phyloP scores from a whole-genome alignment of 1,140 invertebrate genomes.

The Drosophila malerkotliana region DNA sequence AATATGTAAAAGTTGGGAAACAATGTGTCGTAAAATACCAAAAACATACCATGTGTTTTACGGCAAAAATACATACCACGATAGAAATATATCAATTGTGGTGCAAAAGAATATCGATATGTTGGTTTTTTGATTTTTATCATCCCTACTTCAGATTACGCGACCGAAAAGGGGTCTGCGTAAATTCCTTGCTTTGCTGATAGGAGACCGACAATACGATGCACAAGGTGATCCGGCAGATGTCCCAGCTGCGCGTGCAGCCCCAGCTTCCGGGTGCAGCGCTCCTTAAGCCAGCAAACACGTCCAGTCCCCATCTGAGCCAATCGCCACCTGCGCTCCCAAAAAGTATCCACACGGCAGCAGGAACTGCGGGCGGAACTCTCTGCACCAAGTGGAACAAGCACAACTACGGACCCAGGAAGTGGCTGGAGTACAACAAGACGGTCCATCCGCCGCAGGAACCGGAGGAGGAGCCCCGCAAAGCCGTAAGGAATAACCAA shows the following conservation, averaged over 20 bases:
- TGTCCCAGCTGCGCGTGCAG: constrained; percentile 55
- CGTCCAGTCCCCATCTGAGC: background rate
- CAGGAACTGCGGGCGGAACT: constrained; percentile 28
- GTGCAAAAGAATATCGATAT: too few species aligned
- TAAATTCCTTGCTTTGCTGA: constrained; percentile 15
- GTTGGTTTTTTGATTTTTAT: too few species aligned
- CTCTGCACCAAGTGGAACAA: constrained; percentile 74
- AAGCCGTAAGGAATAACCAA: constrained; percentile 88
- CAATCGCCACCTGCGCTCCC: constrained; percentile 26
- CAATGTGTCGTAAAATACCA: too few species aligned
- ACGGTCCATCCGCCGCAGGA: constrained; percentile 91
- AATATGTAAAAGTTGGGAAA: too few species aligned
- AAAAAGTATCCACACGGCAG: constrained; percentile 63
- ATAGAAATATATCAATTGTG: too few species aligned
- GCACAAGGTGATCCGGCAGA: constrained; percentile 63
- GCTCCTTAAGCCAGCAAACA: constrained; percentile 12
- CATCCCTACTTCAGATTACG: constrained; percentile 50
- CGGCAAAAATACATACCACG: too few species aligned
- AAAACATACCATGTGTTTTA: too few species aligned
- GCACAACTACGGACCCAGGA: constrained; percentile 82
- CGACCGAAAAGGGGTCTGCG: constrained; percentile 43
- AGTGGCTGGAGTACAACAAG: constrained; percentile 89
- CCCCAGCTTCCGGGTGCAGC: constrained; percentile 17
- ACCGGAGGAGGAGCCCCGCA: constrained; percentile 89
- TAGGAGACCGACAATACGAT: constrained; percentile 36